Evolutionary conservation across 2,797 vertebrate species (phyloP).

Genomic region (Sebastes kiyomatsui): DNA sequence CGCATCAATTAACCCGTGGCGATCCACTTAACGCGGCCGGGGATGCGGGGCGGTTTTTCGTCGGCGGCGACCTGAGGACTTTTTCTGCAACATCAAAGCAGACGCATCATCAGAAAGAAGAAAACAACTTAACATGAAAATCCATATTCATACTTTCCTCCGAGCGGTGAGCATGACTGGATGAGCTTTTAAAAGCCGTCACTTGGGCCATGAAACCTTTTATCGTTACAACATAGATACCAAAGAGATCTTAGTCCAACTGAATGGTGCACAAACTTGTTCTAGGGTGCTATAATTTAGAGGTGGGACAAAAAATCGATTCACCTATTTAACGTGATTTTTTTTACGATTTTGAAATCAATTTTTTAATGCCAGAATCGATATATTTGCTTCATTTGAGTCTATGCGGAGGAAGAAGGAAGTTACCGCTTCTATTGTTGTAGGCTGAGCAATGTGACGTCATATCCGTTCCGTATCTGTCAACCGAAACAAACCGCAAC

Average conservation of each 20-base stretch:
- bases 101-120: slow-evolving; percentile 42
- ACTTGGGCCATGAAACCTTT: slow-evolving; percentile 20
- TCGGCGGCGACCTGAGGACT: slow-evolving; percentile 55
- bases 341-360: too few relatives aligned
- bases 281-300: slow-evolving; percentile 20
- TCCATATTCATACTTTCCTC: slow-evolving; percentile 27
- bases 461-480: too few relatives aligned
- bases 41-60: slow-evolving; percentile 38
- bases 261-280: slow-evolving; percentile 36
- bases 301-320: too few relatives aligned
- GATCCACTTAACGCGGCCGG: slow-evolving; percentile 71
- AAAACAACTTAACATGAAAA: slow-evolving; percentile 44
- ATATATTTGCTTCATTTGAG: too few relatives aligned
- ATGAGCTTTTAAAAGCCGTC: slow-evolving; percentile 1
- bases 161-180: slow-evolving; percentile 1
- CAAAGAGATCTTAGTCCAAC: slow-evolving; percentile 4
- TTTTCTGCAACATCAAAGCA: slow-evolving; percentile 64
- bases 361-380: too few relatives aligned
- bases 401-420: too few relatives aligned
- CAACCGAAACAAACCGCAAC: too few relatives aligned
- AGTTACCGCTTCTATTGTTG: too few relatives aligned
- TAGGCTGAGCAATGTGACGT: too few relatives aligned
- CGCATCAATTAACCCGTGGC: slow-evolving; percentile 81
- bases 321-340: too few relatives aligned
- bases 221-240: slow-evolving; percentile 31